A percentile compares a stretch with the other conserved stretches of the same genome.
Evolutionary conservation across 2,888 invertebrate genomes (phyloP).

Genomic region (Oscheius sp.): DNA sequence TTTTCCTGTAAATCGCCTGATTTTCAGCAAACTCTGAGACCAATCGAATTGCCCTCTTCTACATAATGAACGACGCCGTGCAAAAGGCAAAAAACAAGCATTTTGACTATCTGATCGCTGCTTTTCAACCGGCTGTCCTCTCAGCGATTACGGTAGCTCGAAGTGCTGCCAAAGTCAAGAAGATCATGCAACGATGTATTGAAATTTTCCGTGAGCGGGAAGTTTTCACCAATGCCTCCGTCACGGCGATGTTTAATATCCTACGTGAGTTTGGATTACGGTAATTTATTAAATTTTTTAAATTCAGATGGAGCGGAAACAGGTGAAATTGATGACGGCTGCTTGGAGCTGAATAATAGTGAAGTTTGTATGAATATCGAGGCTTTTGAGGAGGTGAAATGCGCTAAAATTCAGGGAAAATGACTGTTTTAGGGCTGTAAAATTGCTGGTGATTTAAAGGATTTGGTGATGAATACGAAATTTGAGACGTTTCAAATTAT

Average conservation of each 20-base stretch:
- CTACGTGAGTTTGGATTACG: conserved; percentile 47
- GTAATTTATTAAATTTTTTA: not conserved
- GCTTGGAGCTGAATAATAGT: conserved; percentile 46
- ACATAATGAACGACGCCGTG: conserved; percentile 98
- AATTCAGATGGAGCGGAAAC: conserved; percentile 43
- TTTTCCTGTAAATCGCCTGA: not conserved
- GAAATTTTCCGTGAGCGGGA: conserved; percentile 76
- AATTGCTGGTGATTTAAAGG: conserved; percentile 41
- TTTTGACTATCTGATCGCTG: conserved; percentile 46
- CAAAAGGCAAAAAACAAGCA: conserved; percentile 80
- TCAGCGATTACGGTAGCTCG: conserved; percentile 43
- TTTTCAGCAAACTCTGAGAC: conserved; percentile 51
- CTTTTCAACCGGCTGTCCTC: conserved; percentile 58
- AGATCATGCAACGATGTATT: conserved; percentile 74
- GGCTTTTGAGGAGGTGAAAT: conserved; percentile 43
- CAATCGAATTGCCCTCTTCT: conserved; percentile 86
- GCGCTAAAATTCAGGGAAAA: not conserved
- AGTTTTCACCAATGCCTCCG: conserved; percentile 82
- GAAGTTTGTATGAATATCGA: conserved; percentile 48
- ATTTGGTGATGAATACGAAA: conserved; percentile 42
- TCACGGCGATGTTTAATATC: conserved; percentile 80
- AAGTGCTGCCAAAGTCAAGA: no score
- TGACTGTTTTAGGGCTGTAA: conserved; percentile 22
- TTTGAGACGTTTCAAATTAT: conserved; percentile 40
- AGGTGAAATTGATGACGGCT: conserved; percentile 48